Evolutionary conservation across 2,888 invertebrate genomes (phyloP).

Genomic region (Globia sparganii): DNA sequence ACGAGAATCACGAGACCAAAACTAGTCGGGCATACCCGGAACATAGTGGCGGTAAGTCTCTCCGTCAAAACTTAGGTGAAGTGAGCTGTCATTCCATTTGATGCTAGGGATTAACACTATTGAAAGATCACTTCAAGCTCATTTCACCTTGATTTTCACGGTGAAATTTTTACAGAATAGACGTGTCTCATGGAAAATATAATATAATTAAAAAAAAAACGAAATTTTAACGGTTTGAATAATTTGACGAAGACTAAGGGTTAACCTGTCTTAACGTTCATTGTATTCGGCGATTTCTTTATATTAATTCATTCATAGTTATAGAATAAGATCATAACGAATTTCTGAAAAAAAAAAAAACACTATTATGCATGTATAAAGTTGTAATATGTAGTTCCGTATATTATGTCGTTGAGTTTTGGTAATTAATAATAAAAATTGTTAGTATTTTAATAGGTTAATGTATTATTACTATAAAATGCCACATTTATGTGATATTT

Average conservation of each 20-base stretch:
- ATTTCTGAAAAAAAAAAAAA: conserved; percentile 20
- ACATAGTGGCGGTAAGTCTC: background rate
- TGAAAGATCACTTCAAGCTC: too few species aligned
- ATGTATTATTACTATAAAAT: conserved; percentile 16
- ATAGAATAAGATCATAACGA: conserved; percentile 20
- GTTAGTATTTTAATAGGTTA: conserved; percentile 44
- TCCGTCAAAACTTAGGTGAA: background rate
- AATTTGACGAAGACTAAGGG: conserved; percentile 32
- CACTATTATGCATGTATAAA: conserved; percentile 20
- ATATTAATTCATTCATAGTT: background rate
- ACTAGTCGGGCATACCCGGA: background rate
- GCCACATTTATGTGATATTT: conserved; percentile 44
- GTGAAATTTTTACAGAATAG: background rate
- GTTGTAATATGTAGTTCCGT: conserved; percentile 19
- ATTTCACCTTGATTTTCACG: background rate
- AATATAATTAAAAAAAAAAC: background rate
- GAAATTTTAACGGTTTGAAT: background rate
- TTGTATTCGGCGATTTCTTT: conserved; percentile 16
- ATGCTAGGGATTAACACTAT: background rate
- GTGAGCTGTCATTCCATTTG: background rate
- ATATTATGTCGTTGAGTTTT: conserved; percentile 53
- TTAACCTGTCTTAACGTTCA: conserved; percentile 22
- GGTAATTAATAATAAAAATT: conserved; percentile 37
- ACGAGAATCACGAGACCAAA: background rate
- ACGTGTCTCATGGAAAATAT: background rate